phyloP scores from a whole-genome alignment of 2,113 vertebrate species.

The Tricholaema leucomelas region DNA sequence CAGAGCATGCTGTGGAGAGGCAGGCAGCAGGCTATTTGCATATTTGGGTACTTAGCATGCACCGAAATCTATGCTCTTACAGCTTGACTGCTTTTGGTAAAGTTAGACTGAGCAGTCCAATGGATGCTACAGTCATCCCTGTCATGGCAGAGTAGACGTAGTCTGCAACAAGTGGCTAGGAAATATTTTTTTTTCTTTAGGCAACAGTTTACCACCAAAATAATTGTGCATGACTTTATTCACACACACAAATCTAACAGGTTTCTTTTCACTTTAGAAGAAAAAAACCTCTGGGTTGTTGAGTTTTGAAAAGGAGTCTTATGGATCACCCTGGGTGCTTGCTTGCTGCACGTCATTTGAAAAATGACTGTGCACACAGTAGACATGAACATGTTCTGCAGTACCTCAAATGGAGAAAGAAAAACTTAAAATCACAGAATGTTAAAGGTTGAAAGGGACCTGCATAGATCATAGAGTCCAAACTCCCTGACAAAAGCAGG shows the following conservation, averaged over 20 bases:
- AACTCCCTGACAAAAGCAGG: too few relatives aligned
- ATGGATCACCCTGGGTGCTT: background rate
- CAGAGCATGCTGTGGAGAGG: rapidly evolving
- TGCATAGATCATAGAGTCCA: too few relatives aligned
- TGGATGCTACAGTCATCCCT: background rate
- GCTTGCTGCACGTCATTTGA: background rate
- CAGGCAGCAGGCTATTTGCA: slow-evolving; percentile 14
- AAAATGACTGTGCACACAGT: background rate
- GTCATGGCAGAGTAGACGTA: background rate
- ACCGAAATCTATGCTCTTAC: background rate
- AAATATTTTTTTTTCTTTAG: background rate
- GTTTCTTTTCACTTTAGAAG: background rate
- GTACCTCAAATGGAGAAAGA: background rate
- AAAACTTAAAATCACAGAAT: background rate
- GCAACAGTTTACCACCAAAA: background rate
- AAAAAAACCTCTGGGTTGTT: background rate
- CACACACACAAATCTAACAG: rapidly evolving
- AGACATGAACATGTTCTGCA: background rate
- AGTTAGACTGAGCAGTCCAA: background rate
- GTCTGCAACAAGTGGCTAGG: background rate
- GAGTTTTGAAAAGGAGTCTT: background rate
- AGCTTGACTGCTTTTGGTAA: background rate
- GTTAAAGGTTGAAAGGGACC: too few relatives aligned
- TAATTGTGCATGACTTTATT: rapidly evolving
- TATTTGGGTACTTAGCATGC: background rate